Base-by-base conservation (phyloP, 2,888 invertebrate genomes). In the Nemoura dubitans region DNA sequence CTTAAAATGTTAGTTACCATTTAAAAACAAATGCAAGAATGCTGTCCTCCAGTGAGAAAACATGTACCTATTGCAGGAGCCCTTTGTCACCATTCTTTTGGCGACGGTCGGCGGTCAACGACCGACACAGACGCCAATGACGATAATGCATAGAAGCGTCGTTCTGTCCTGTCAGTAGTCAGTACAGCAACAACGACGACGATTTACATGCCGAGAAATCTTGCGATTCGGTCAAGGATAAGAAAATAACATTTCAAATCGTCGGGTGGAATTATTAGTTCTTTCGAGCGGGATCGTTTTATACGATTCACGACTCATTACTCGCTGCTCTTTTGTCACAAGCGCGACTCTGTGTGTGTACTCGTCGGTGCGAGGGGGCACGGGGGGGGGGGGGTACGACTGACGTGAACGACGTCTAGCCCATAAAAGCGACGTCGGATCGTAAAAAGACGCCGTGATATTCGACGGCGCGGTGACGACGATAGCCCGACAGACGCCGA, bases 181-280 rank as follows among this genome's bases (percentile, higher is more conserved):
- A 36, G 36, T 36, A 36, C 36, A 36, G 36, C 36, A 36, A 36
- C 10, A 36, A 36, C 36, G 36, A 59, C 59, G 59, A 59, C 59
- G 21, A 59, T 59, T 10, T 21, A 59, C 1, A 59, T 21, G 59
- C 59, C 59, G 59, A 59, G 16, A 21, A 21, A 59, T 59, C 59
- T 21, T 21, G 14, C 36, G 59, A 59, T 21, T 59, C 59, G 59
- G 59, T 59, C 59, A 21, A 59, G 59, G 59, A 59, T 59, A 59
- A 59, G 59, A 59, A 59, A 59, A 59, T 59, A 59, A 59, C n/a
- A 59, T 59, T 59, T 59, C 3, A 59, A 59, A 59, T 59, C 59
- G 59, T 59, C 59, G 59, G 21, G 16, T 59, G 59, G 59, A 59
- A 59, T 59, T 59, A 59, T 7, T 59, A 59, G 59, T 10, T 59